Evolutionary conservation across 1,140 invertebrate genomes (phyloP).

Genomic region (Drosophila grimshawi): DNA sequence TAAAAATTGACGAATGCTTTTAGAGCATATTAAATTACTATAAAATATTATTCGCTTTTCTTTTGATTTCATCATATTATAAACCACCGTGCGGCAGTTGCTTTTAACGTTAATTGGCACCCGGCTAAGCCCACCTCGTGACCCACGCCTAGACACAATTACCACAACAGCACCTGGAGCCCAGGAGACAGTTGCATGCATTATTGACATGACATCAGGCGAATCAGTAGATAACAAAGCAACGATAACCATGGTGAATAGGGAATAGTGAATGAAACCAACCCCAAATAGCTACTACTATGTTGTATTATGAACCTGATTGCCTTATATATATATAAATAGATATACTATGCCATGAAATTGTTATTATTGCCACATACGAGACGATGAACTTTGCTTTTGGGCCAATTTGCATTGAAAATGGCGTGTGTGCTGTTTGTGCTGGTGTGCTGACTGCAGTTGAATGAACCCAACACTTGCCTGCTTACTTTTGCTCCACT

Average conservation of each 20-base stretch:
- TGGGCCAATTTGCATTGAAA: conserved; percentile 28
- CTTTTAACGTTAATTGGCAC: conserved; percentile 65
- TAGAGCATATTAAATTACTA: neutral
- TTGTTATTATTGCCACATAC: conserved; percentile 63
- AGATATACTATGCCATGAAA: conserved; percentile 11
- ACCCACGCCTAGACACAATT: neutral
- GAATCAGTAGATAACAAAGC: conserved; percentile 69
- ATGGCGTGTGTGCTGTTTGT: conserved; percentile 16
- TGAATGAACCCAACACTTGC: conserved; percentile 62
- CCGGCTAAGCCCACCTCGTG: conserved; percentile 20
- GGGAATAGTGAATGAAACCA: conserved; percentile 28
- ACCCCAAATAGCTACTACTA: neutral
- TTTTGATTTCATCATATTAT: neutral
- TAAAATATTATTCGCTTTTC: neutral
- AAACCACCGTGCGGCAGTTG: conserved; percentile 17
- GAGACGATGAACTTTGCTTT: conserved; percentile 56
- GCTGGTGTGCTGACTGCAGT: conserved; percentile 37
- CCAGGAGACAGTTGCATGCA: conserved; percentile 54
- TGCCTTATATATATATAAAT: neutral
- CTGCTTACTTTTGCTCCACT: conserved; percentile 32
- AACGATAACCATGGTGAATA: conserved; percentile 74
- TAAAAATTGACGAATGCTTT: too few relatives aligned
- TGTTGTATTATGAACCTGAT: neutral
- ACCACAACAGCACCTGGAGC: neutral
- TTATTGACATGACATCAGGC: conserved; percentile 64